Base-by-base conservation (phyloP, 2,797 vertebrate species). In the Pangasius krempfi region DNA sequence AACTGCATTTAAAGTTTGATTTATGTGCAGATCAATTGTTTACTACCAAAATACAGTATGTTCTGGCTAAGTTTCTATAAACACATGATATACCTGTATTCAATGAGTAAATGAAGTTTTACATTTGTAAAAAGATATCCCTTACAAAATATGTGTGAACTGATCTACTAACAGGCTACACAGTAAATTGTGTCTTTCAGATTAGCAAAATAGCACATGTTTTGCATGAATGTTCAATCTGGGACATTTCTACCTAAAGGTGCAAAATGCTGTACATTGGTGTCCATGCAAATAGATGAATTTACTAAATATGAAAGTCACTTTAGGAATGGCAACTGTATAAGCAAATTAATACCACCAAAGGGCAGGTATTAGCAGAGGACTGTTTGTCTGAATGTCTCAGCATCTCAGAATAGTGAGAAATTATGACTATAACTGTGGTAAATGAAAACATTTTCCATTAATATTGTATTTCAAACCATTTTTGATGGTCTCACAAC, bases 281-380 rank as follows among this genome's bases (percentile, higher is more conserved):
- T 40, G 8, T 22, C 20, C 44, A 44, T 73, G 37, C 20, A 73
- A 73, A 27, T 75, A 47, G 10, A 75, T 75, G 73, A 76, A 76
- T n/a, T 76, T 76, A 50, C 73, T 76, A 50, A 27, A 76, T 50
- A n/a, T n/a, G 13, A 76, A 52, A 76, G 44, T 76, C 44, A 76
- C n/a, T n/a, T 30, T n/a, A 52, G 75, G 27, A 75, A 13, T 10
- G 30, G n/a, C 40, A 47, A 14, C 12, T 6, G 40, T 47, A 25
- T 47, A 5, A 27, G 25, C 72, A 30, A 78, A 78, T 54, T 1
- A 52, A 78, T 52, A 73, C 37, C 9, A 73, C 20, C 16, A 33
- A 33, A 16, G 33, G 6, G 18, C 33, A 72, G 33, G 33, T 72
- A 44, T 73, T 73, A 40, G 18, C 70, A 73, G 20, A 73, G 30